Conservation (phyloP, 2,113 vertebrate species). For the Ciconia maguari region DNA sequence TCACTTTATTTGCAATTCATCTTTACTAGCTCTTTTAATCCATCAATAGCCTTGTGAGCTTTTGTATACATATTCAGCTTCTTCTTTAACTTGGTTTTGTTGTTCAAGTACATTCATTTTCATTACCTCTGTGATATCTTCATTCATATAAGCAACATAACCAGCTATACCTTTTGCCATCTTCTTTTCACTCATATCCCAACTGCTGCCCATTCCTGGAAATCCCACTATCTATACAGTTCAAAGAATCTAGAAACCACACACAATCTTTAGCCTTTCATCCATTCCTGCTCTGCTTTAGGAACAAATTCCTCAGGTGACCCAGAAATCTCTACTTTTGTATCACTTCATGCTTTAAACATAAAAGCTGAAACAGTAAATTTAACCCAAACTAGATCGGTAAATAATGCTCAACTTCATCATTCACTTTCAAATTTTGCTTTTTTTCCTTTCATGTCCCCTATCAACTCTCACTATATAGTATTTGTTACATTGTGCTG, state of each 20-base stretch:
- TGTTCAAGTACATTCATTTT: background rate
- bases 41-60: background rate
- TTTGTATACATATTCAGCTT: background rate
- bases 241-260: background rate
- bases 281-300: background rate
- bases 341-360: background rate
- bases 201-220: background rate
- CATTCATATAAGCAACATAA: background rate
- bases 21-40: background rate
- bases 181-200: background rate
- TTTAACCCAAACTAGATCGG: background rate
- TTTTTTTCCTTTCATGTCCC: background rate
- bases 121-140: background rate
- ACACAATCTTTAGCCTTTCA: background rate
- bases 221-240: background rate
- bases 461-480: background rate
- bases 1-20: background rate
- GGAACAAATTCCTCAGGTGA: background rate
- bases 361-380: background rate
- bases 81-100: background rate
- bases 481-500: background rate
- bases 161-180: background rate
- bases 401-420: background rate
- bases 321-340: background rate
- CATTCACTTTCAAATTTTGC: background rate